Conservation (phyloP, 2,888 invertebrate species). For the Drosophila paranaensis region DNA sequence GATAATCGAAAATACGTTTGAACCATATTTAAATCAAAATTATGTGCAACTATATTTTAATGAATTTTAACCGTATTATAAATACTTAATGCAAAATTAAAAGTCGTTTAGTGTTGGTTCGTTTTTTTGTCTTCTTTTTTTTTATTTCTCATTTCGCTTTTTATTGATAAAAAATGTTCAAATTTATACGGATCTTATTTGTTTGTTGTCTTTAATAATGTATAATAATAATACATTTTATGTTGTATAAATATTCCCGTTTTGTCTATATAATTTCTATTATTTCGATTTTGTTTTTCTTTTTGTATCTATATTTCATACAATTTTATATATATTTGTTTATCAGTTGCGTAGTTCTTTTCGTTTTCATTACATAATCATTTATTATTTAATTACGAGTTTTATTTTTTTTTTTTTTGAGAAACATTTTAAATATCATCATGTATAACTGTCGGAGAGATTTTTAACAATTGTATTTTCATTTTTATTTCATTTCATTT, state of each 20-base stretch:
- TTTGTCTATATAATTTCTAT: slow-evolving; percentile 74
- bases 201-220: slow-evolving; percentile 49
- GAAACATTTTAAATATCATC: slow-evolving; percentile 66
- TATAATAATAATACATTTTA: slow-evolving; percentile 78
- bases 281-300: slow-evolving; percentile 50
- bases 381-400: slow-evolving; percentile 49
- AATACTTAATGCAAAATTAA: background rate
- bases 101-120: slow-evolving; percentile 28
- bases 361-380: slow-evolving; percentile 33
- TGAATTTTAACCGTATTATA: background rate
- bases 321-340: slow-evolving; percentile 43
- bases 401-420: slow-evolving; percentile 29
- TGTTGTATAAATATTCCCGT: slow-evolving; percentile 73
- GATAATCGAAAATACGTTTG: background rate
- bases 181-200: slow-evolving; percentile 66
- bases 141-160: slow-evolving; percentile 56
- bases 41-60: background rate
- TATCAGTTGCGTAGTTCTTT: slow-evolving; percentile 65
- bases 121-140: slow-evolving; percentile 36
- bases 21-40: background rate
- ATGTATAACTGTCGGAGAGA: slow-evolving; percentile 60
- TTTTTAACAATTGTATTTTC: slow-evolving; percentile 70
- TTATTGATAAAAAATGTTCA: slow-evolving; percentile 79
- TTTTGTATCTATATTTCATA: slow-evolving; percentile 56
- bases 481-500: slow-evolving; percentile 24